Evolutionary conservation across 30 jellyfish, hydroid and myxozoan species (phyloP).

Genomic region (Pelagia noctiluca): DNA sequence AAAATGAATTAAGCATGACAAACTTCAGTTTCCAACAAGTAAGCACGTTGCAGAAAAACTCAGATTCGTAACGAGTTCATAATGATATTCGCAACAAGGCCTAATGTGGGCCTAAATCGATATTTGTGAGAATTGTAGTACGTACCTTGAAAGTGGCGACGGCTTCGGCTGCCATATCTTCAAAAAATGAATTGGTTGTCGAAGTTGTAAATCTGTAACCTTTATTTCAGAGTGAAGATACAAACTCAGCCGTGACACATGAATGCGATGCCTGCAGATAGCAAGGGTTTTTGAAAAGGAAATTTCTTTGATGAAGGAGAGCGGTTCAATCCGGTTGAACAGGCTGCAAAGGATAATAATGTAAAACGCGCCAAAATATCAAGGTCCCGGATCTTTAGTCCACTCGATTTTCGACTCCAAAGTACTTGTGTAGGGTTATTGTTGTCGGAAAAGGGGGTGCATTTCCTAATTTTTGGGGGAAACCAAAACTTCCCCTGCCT

Average conservation of each 20-base stretch:
- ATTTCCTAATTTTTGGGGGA: not conserved
- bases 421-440: conserved; percentile 23
- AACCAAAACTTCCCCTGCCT: no score
- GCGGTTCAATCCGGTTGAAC: conserved; percentile 41
- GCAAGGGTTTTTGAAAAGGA: not conserved
- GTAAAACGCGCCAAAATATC: conserved; percentile 15
- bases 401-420: no score
- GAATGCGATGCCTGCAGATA: not conserved
- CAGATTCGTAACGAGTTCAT: not conserved
- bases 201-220: not conserved
- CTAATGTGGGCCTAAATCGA: not conserved
- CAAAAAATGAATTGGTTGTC: not conserved
- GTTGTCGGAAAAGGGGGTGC: not conserved
- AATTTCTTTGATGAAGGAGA: not conserved
- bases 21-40: not conserved
- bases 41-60: not conserved
- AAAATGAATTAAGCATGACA: not conserved
- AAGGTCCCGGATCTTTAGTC: conserved; percentile 26
- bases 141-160: conserved; percentile 40
- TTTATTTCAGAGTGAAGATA: not conserved
- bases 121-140: not conserved
- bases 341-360: conserved; percentile 4
- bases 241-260: not conserved
- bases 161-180: not conserved
- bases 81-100: no score